phyloP scores from a whole-genome alignment of 2,113 vertebrate genomes.

The Boulengeromyrus knoepffleri region DNA sequence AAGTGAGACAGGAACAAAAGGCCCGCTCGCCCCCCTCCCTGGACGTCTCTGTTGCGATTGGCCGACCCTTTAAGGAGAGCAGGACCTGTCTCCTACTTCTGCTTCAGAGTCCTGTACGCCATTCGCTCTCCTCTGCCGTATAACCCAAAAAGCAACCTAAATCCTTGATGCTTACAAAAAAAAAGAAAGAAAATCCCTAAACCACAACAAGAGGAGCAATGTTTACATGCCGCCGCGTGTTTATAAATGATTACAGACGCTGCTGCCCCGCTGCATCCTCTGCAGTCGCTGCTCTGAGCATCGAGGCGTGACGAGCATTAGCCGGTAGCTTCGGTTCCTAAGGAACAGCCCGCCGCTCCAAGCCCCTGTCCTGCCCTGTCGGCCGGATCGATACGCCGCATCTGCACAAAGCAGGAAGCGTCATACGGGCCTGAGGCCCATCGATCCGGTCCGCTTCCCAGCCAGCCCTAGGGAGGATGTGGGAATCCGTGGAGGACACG shows the following conservation, averaged over 20 bases:
- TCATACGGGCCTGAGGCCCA: neutral
- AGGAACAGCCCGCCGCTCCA: neutral
- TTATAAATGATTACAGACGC: neutral
- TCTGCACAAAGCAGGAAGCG: conserved; percentile 15
- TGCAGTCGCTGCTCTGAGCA: neutral
- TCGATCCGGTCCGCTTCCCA: conserved; percentile 5
- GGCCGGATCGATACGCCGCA: conserved; percentile 12
- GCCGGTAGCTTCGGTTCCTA: neutral
- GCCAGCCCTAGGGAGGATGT: conserved; percentile 21
- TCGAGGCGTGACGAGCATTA: neutral
- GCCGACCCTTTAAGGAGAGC: neutral
- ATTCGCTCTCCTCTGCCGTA: neutral
- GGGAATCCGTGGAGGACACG: neutral
- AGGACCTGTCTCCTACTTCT: neutral
- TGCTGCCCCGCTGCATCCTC: no score
- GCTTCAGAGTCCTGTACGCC: neutral
- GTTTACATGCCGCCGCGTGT: neutral
- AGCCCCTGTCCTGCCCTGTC: neutral
- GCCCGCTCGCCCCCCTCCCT: neutral
- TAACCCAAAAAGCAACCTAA: neutral
- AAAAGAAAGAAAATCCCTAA: neutral
- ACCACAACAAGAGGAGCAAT: neutral
- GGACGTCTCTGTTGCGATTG: neutral
- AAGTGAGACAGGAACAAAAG: neutral
- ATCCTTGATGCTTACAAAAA: neutral